Conservation (phyloP, 2,797 vertebrate species). For the Alca torda region DNA sequence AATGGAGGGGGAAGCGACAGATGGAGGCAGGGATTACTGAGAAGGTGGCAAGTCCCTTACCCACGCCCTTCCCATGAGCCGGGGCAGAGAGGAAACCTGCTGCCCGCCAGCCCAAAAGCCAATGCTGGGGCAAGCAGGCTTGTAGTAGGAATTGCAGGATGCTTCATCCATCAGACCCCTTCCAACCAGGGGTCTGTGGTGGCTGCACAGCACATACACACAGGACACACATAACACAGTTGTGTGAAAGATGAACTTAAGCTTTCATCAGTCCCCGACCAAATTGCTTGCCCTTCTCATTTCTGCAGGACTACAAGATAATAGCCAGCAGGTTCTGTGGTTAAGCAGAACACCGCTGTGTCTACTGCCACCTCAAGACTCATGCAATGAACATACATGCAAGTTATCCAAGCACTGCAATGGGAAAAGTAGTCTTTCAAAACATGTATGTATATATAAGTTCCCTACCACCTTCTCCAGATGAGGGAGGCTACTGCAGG, state of each 20-base stretch:
- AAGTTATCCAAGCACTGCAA: neutral
- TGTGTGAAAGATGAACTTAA: fast-evolving
- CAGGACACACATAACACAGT: neutral
- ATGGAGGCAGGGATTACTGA: fast-evolving
- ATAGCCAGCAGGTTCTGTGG: neutral
- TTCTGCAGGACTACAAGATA: neutral
- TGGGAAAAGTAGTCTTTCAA: neutral
- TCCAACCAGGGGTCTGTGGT: neutral
- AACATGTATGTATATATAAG: neutral
- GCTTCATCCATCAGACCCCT: neutral
- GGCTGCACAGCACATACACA: neutral
- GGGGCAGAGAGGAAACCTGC: neutral
- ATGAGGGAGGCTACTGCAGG: neutral
- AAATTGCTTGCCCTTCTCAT: neutral
- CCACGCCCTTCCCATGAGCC: neutral
- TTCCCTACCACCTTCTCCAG: neutral
- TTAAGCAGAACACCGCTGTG: neutral
- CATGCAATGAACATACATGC: fast-evolving
- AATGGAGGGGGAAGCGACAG: fast-evolving
- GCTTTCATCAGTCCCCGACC: neutral
- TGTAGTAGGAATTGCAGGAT: neutral
- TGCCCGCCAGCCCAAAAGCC: neutral
- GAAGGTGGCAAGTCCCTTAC: neutral
- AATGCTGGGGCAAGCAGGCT: neutral
- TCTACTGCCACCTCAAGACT: neutral